Evolutionary conservation across 2,797 vertebrate species (phyloP), one percentile per base, ranked within the genome.

Genomic region (Ceryle rudis): DNA sequence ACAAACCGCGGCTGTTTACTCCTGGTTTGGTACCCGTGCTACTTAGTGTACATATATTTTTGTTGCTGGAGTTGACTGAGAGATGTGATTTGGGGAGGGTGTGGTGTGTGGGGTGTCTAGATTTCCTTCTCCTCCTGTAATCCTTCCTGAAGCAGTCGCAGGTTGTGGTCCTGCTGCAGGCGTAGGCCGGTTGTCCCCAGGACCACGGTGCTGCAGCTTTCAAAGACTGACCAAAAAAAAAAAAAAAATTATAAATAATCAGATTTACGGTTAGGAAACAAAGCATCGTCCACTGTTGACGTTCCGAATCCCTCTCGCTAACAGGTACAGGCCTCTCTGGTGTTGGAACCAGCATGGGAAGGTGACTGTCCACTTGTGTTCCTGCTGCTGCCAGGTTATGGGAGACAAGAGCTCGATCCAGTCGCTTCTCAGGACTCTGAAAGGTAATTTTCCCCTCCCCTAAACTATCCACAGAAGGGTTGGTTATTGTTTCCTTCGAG

Each of bases 361-460:
- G 57, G 70, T 9, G 65, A 65, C n/a, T 14, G 65, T 37, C 90
- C 42, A 2, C 80, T 55, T 6, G 1, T 41, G 5, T 8, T 25
- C 16, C 49, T 8, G 54, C 58, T 51, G 58, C 83, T 64, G 78
- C 86, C 52, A 69, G 62, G 80, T 70, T 69, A 7, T 70, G 35
- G 81, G 46, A 87, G 66, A 49, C 17, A 54, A 81, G 28, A 91
- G 31, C 61, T 42, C 2, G 7, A 57, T 51, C 44, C 67, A 47
- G 74, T 54, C 5, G 9, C 94, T 82, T 5, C 82, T 65, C 80
- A 5, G n/a, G 33, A 51, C 82, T 51, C 77, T 65, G 29, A 5
- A 83, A 95, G 94, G 83, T 91, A 93, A 91, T 91, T 93, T 16
- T 33, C 9, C 26, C 26, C 4, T 16, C 42, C 62, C 29, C 74